phyloP scores from a whole-genome alignment of 2,113 vertebrate species.

The Bothrops jararaca region DNA sequence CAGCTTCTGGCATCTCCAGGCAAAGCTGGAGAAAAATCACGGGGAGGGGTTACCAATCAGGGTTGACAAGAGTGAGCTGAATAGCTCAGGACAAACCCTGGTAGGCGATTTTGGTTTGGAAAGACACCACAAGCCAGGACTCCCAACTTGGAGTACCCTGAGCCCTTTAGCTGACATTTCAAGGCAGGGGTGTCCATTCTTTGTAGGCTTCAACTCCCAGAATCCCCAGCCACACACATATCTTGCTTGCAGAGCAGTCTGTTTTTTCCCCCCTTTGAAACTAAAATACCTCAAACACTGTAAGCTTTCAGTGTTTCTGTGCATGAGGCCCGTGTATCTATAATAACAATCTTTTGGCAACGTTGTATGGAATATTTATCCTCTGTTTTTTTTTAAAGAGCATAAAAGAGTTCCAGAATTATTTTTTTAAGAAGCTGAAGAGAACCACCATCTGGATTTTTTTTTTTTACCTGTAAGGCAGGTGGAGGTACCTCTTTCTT shows the following conservation, averaged over 20 bases:
- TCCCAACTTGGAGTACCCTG: background rate
- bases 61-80: background rate
- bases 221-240: background rate
- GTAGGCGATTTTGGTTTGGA: background rate
- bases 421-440: background rate
- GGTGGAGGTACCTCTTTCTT: constrained; percentile 32
- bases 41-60: background rate
- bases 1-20: background rate
- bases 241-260: background rate
- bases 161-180: background rate
- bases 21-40: background rate
- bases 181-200: background rate
- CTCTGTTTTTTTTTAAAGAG: background rate
- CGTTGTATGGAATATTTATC: background rate
- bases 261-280: background rate
- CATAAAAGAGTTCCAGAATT: background rate
- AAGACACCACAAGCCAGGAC: background rate
- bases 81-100: background rate
- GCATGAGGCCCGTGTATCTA: background rate
- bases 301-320: background rate
- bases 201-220: background rate
- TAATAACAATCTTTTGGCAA: background rate
- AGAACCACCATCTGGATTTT: background rate
- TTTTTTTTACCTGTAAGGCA: constrained; percentile 1
- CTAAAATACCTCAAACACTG: background rate